A percentile compares a stretch with the other conserved stretches of the same genome.
Conservation (phyloP, 2,797 vertebrate species). For the Chiroxiphia lanceolata region DNA sequence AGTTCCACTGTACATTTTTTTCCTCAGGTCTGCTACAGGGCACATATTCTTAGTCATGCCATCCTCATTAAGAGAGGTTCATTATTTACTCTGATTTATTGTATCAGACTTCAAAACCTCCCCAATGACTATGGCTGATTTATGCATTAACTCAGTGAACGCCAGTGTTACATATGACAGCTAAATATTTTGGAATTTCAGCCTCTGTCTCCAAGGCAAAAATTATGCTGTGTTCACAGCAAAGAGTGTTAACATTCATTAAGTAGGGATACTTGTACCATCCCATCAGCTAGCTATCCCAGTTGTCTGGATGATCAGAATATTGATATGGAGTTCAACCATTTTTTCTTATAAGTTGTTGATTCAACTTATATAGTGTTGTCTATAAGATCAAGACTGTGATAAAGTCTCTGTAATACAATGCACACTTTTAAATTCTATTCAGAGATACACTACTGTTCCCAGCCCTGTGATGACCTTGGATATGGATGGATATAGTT, state of each 20-base stretch:
- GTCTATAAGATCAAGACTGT: background rate
- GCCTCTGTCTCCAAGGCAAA: background rate
- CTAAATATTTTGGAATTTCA: background rate
- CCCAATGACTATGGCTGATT: background rate
- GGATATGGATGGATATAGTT: background rate
- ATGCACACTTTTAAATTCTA: background rate
- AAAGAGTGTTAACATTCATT: background rate
- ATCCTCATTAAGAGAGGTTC: background rate
- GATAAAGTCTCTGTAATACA: background rate
- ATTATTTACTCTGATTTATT: background rate
- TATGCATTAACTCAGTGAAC: rapidly evolving
- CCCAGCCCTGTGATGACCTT: background rate
- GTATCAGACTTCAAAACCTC: background rate
- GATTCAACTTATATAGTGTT: background rate
- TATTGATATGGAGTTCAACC: background rate
- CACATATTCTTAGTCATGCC: background rate
- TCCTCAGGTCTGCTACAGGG: rapidly evolving
- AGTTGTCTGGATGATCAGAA: background rate
- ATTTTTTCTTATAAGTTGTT: background rate
- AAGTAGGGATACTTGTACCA: background rate
- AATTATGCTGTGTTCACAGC: background rate
- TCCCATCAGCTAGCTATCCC: background rate
- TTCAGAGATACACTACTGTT: background rate
- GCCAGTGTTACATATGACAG: background rate
- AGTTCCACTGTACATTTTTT: background rate